Evolutionary conservation across 2,888 invertebrate species (phyloP).

Genomic region (Leucophenga maculata): DNA sequence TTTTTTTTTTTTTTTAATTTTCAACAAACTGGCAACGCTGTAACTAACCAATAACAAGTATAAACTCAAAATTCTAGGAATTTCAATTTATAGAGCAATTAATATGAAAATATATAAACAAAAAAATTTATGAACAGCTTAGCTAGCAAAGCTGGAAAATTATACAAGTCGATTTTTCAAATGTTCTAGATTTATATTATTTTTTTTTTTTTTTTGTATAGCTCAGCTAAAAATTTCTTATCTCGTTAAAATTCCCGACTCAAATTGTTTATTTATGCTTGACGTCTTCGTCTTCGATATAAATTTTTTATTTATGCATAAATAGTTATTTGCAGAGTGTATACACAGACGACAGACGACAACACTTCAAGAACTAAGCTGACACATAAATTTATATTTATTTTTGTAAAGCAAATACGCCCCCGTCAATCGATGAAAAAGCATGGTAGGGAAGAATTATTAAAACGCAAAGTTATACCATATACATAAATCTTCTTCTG

Average conservation of each 20-base stretch:
- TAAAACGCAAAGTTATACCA: neutral
- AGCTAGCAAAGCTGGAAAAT: neutral
- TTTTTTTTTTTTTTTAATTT: neutral
- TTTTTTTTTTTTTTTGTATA: conserved; percentile 3
- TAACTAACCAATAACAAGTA: too few relatives aligned
- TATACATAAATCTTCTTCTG: neutral
- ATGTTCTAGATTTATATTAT: too few relatives aligned
- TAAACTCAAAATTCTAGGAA: neutral
- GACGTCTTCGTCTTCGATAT: neutral
- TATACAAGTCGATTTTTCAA: neutral
- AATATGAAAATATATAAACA: neutral
- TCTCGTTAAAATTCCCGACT: conserved; percentile 44
- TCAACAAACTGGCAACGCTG: neutral
- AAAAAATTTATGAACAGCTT: neutral
- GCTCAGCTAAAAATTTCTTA: conserved; percentile 39
- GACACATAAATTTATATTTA: conserved; percentile 48
- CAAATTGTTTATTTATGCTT: conserved; percentile 26
- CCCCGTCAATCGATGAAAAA: conserved; percentile 48
- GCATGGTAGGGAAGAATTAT: neutral
- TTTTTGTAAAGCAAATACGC: conserved; percentile 60
- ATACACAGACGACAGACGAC: neutral
- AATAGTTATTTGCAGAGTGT: neutral
- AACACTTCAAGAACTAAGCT: neutral
- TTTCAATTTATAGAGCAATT: too few relatives aligned
- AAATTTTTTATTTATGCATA: neutral